Percentiles rank a stretch among this genome's conserved stretches.
These are phyloP conservation scores for Eurytemora carolleeae DNA, from an alignment of 1,140 invertebrate species.

Conservation along the genomic window DNA sequence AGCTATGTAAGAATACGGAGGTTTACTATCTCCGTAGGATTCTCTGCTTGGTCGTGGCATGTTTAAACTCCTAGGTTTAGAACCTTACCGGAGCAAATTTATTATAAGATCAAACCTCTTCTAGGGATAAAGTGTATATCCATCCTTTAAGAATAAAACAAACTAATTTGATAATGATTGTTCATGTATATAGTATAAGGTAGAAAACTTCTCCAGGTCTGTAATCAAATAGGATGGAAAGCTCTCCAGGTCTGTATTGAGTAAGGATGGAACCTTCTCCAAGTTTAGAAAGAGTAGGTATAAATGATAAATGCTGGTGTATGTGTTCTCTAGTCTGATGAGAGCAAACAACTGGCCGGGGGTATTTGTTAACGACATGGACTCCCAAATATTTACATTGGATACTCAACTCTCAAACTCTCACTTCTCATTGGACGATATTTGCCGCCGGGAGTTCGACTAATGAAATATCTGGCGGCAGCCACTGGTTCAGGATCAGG, in stretches of 20 bases:
- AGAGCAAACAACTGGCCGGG: background rate
- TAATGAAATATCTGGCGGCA: too few species aligned
- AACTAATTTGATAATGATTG: too few species aligned
- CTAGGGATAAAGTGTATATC: background rate
- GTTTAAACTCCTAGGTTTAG: background rate
- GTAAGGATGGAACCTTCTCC: background rate
- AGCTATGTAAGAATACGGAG: slow-evolving; percentile 90
- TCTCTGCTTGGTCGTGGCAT: slow-evolving; percentile 80
- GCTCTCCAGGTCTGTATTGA: background rate
- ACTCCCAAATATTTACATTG: background rate
- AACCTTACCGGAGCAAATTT: background rate
- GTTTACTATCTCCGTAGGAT: slow-evolving; percentile 86
- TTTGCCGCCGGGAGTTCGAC: too few species aligned
- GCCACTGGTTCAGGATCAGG: too few species aligned
- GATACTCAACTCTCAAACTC: too few species aligned
- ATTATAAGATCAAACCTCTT: background rate
- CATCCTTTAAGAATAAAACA: background rate
- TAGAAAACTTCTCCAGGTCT: too few species aligned
- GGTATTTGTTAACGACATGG: background rate
- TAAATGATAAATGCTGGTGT: background rate
- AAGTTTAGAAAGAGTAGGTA: background rate
- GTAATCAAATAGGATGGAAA: too few species aligned
- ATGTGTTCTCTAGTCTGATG: background rate
- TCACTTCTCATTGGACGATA: too few species aligned
- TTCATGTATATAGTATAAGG: too few species aligned